Conservation (phyloP, 2,888 invertebrate genomes). For the Kuschelorhynchus macadamiae region DNA sequence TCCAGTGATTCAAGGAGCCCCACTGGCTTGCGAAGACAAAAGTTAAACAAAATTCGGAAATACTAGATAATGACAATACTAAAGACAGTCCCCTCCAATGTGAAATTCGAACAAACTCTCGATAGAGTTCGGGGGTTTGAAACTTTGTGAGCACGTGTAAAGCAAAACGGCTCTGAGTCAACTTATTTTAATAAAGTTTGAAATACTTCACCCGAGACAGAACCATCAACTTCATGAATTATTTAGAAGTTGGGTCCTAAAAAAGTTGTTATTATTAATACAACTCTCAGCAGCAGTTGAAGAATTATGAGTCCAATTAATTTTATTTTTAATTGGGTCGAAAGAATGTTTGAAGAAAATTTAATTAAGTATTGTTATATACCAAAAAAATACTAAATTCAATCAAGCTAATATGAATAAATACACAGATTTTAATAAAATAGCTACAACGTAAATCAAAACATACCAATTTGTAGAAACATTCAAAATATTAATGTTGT, state of each 20-base stretch:
- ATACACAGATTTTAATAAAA: too few relatives aligned
- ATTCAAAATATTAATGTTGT: too few relatives aligned
- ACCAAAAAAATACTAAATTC: background rate
- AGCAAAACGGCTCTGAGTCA: conserved; percentile 26
- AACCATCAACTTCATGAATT: conserved; percentile 39
- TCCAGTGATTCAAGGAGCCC: too few relatives aligned
- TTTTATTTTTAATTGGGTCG: conserved; percentile 13
- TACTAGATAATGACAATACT: conserved; percentile 22
- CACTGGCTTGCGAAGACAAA: background rate
- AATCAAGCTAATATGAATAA: background rate
- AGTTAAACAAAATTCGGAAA: conserved; percentile 1
- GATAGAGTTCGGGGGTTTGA: conserved; percentile 25
- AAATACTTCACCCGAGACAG: conserved; percentile 29
- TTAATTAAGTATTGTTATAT: background rate
- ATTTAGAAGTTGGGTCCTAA: conserved; percentile 32
- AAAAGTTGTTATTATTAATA: conserved; percentile 24
- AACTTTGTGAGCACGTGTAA: conserved; percentile 44
- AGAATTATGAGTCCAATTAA: conserved; percentile 18
- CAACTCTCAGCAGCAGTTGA: conserved; percentile 16
- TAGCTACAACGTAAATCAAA: background rate
- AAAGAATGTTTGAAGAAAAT: conserved; percentile 7
- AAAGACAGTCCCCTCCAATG: conserved; percentile 4
- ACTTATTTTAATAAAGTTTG: conserved; percentile 44
- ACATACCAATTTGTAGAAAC: background rate
- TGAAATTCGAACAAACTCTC: conserved; percentile 22